Evolutionary conservation across 2,797 vertebrate genomes (phyloP), one percentile per base, ranked within the genome.

Genomic region (Nyctalus aviator): DNA sequence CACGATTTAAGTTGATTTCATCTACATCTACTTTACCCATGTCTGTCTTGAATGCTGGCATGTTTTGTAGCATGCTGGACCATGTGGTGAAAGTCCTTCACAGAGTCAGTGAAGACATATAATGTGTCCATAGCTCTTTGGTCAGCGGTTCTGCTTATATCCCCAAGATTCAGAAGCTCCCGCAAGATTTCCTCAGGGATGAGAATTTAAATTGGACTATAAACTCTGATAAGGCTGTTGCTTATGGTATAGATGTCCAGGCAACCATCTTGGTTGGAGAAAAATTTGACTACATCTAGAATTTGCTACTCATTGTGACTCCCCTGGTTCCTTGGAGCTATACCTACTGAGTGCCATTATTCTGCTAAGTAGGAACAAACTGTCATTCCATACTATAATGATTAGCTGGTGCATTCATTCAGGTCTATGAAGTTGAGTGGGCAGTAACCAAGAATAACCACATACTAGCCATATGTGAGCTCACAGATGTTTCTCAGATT

Each of bases 41-140:
- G 14, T 7, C 18, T 25, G 48, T 72, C 82, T 77, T 53, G 35
- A 89, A 79, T 41, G 21, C 27, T 62, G n/a, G 46, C 17, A 46
- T 71, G 27, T 92, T 59, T 84, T 66, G 21, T 76, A 53, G 59
- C 27, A 21, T 78, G 13, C 30, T 84, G 17, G 37, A 44, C 53
- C 46, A 32, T 46, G 20, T 25, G 21, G 32, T n/a, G 66, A 86
- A 93, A 91, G 15, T 3, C 59, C 25, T 68, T 88, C 25, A 53
- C 21, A 10, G 77, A 82, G 21, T 69, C 32, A 86, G 11, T 76
- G 30, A 95, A 90, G 32, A 93, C 44, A 90, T 72, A 79, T 37
- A 2, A 10, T 23, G 59, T 25, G 32, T 66, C 17, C 3, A 30
- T 53, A 32, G 50, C 10, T 55, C 79, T 62, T 15, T 68, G 59